phyloP scores from a whole-genome alignment of 2,888 invertebrate genomes.

The Agrochola lota region DNA sequence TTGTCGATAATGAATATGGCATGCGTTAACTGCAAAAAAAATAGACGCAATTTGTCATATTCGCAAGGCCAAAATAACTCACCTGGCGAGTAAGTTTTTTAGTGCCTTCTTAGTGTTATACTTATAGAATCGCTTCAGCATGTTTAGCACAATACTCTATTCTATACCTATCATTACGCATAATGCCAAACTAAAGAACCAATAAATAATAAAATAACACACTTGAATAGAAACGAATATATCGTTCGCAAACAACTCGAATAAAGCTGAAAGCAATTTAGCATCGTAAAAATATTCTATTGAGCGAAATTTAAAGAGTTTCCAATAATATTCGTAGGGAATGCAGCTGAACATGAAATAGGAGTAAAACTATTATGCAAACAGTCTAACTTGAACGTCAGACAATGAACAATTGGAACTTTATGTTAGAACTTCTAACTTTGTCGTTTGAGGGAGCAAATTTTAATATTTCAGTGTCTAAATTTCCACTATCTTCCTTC shows the following conservation, averaged over 20 bases:
- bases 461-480: slow-evolving; percentile 68
- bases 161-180: slow-evolving; percentile 25
- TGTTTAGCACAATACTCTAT: slow-evolving; percentile 7
- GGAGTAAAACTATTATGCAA: slow-evolving; percentile 87
- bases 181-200: slow-evolving; percentile 31
- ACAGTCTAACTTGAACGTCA: slow-evolving; percentile 78
- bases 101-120: slow-evolving; percentile 22
- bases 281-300: slow-evolving; percentile 74
- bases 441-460: slow-evolving; percentile 68
- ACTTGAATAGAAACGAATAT: slow-evolving; percentile 54
- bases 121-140: slow-evolving; percentile 13
- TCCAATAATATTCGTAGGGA: slow-evolving; percentile 77
- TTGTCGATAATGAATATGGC: slow-evolving; percentile 30
- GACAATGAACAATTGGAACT: slow-evolving; percentile 79
- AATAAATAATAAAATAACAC: slow-evolving; percentile 45
- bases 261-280: slow-evolving; percentile 58
- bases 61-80: slow-evolving; percentile 47
- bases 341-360: slow-evolving; percentile 79
- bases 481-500: slow-evolving; percentile 50
- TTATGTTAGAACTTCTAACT: slow-evolving; percentile 79
- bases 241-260: slow-evolving; percentile 53
- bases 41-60: slow-evolving; percentile 42
- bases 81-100: slow-evolving; percentile 44
- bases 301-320: slow-evolving; percentile 74
- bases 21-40: slow-evolving; percentile 36